Evolutionary conservation across 2,888 invertebrate genomes (phyloP), one percentile per base, ranked within the genome.

Genomic region (Isotomurus palustris): DNA sequence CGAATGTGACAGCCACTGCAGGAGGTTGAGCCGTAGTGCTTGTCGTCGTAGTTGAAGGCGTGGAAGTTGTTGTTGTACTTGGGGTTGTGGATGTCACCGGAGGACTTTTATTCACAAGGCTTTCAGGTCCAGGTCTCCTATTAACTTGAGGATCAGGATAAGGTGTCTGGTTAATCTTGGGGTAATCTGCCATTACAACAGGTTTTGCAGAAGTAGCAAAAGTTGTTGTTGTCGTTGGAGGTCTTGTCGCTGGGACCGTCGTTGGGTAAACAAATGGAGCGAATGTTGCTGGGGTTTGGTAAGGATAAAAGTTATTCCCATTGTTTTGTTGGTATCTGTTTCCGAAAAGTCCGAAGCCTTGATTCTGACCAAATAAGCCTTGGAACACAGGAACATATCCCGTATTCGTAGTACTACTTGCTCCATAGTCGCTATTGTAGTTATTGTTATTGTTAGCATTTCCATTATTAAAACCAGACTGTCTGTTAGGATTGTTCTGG

Each of bases 141-240:
- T 50, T 8, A 3, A 50, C 38, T 32, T 50, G 50, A 14, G 32
- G 50, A n/a, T 50, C 50, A 21, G 50, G 50, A 19, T 50, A 50
- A 3, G 50, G 50, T 6, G 38, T 50, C 21, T 22, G 49, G 35
- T 22, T 8, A 21, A 35, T 21, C 8, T n/a, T 28, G 27, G 29
- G 29, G n/a, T 28, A 28, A 6, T 47, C 14, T 40, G 40, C 6
- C 5, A n/a, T 6, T 40, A 40, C 6, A 17, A 5, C 6, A 17
- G n/a, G n/a, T 40, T 5, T 40, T n/a, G 35, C 32, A 3, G 6
- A 4, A 6, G 32, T 5, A 5, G 22, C 12, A 12, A 22, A n/a
- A 14, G 36, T 50, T 38, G 50, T 28, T 47, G 47, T 27, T 47
- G 47, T 8, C 12, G 47, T 6, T 3, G 47, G 47, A 27, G 25